Conservation (phyloP, 2,797 vertebrate genomes). For the Peromyscus eremicus region DNA sequence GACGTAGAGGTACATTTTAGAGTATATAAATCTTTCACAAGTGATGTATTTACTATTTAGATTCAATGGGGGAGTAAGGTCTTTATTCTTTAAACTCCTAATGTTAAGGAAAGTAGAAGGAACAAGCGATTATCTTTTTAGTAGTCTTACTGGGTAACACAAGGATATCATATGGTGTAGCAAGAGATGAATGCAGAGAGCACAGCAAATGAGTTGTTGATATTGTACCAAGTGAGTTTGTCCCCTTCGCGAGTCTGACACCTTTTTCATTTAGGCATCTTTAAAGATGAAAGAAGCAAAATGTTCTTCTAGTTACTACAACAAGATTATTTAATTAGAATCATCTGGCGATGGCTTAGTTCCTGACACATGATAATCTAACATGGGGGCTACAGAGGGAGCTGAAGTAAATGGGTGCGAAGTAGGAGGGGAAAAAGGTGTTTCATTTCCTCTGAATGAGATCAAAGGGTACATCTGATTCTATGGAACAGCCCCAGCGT, state of each 20-base stretch:
- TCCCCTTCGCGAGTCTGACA: constrained; percentile 46
- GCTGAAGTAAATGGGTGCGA: constrained; percentile 51
- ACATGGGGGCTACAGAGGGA: constrained; percentile 41
- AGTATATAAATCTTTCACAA: constrained; percentile 71
- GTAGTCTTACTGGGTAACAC: constrained; percentile 76
- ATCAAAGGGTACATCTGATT: constrained; percentile 74
- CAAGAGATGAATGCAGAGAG: constrained; percentile 67
- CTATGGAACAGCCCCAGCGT: constrained; percentile 7
- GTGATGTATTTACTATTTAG: constrained; percentile 6
- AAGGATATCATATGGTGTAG: constrained; percentile 78
- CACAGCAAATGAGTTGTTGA: constrained; percentile 69
- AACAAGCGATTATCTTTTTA: constrained; percentile 46
- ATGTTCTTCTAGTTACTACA: constrained; percentile 67
- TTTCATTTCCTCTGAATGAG: constrained; percentile 76
- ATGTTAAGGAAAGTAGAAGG: background rate
- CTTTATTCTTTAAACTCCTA: constrained; percentile 59
- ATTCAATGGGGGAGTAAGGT: constrained; percentile 50
- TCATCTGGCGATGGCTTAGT: constrained; percentile 80
- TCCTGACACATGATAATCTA: constrained; percentile 74
- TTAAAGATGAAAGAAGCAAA: constrained; percentile 81
- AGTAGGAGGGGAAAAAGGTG: constrained; percentile 40
- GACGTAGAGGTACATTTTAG: background rate
- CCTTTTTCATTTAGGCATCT: constrained; percentile 72
- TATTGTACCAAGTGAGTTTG: constrained; percentile 47
- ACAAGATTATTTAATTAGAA: constrained; percentile 81